These are phyloP conservation scores for Dasypus novemcinctus DNA, from an alignment of 2,113 vertebrate species.

Conservation along the genomic window DNA sequence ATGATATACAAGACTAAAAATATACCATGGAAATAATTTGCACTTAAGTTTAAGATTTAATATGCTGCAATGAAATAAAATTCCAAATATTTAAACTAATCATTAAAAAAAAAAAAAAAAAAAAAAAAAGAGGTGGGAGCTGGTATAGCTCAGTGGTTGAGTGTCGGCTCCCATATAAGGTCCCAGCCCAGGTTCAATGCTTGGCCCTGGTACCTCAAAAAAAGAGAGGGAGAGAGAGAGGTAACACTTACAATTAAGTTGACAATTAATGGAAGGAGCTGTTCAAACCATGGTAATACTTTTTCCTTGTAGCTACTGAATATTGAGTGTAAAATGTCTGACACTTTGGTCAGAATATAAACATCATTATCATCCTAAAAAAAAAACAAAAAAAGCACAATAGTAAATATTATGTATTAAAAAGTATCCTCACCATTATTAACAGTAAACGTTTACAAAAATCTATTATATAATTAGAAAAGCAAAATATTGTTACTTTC, in stretches of 20 bases:
- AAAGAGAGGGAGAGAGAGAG: neutral
- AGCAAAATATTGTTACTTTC: neutral
- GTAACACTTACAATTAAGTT: conserved; percentile 94
- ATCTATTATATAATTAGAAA: neutral
- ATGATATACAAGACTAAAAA: neutral
- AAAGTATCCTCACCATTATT: neutral
- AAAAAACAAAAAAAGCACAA: neutral
- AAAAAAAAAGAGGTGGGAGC: no score
- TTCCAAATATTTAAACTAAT: neutral
- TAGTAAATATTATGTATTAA: neutral
- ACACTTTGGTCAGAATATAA: conserved; percentile 99
- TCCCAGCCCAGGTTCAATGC: no score
- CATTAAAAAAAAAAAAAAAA: neutral
- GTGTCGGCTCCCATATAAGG: no score
- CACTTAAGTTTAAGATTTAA: neutral
- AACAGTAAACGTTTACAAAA: neutral
- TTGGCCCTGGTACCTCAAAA: no score
- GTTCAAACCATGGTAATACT: conserved; percentile 97
- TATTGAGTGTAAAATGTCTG: conserved; percentile 97
- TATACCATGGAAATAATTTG: neutral
- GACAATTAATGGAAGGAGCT: conserved; percentile 95
- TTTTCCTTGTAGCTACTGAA: conserved; percentile 99
- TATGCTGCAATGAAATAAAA: neutral
- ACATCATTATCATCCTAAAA: conserved; percentile 96
- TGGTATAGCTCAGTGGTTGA: no score